Evolutionary conservation across 1,140 invertebrate genomes (phyloP), one percentile per base, ranked within the genome.

Genomic region (Drosophila tristis): DNA sequence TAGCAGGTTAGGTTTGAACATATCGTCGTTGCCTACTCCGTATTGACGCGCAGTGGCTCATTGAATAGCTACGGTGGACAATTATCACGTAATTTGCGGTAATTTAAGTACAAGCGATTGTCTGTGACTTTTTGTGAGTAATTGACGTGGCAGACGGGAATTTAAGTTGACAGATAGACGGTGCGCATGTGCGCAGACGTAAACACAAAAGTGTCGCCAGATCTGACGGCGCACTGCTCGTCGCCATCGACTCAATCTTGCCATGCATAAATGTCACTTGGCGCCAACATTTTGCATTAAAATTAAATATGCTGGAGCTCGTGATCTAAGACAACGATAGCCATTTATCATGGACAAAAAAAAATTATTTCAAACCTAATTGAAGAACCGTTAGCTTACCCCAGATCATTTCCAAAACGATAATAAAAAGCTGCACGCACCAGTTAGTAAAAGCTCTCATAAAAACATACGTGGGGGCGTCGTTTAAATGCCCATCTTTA

Each of bases 11-110:
- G 9, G 3, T 11, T 9, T 9, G 8, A 9, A 9, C 31, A 35
- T 35, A 8, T 31, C 29, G 29, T 7, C 7, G 26, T 31, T 31
- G 8, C 31, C 8, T 31, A 31, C 2, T 31, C 31, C 31, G 31
- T 31, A 39, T 39, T 39, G 35, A 39, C 35, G 11, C 35, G 9
- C 35, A 39, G 35, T 39, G 11, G 54, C 56, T 54, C 16, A 31
- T 29, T 25, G 66, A 13, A 47, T 23, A 11, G 25, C 51, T 57
- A 16, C 11, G 8, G 53, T 15, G 49, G 31, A 20, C 47, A 71
- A 76, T 76, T 65, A 65, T 45, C 66, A 76, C 60, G 60, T 71
- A 76, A 58, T 72, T 64, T 51, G 54, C 75, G 39, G 56, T 57
- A 65, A 60, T 53, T 57, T 65, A 48, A 68, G 49, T 47, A 60